Evolutionary conservation across 2,113 vertebrate genomes (phyloP), one percentile per base, ranked within the genome.

Genomic region (Physeter macrocephalus): DNA sequence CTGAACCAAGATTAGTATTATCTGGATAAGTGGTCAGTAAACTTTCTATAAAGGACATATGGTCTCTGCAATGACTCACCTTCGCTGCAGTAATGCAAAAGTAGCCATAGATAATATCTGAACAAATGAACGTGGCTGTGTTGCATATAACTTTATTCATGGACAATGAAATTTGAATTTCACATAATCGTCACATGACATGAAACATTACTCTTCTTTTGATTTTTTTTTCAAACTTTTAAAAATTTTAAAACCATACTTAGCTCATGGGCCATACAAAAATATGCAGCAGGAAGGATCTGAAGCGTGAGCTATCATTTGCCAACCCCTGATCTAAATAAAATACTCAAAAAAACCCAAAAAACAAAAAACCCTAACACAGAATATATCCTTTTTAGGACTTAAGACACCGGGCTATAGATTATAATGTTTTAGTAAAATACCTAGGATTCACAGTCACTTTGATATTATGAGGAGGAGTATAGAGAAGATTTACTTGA

Each of bases 381-480:
- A 46, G 18, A 85, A n/a, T 20, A 12, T 34, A 39, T 77, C 18
- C 69, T 71, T 78, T 88, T 90, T 57, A 96, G 49, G 39, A 85
- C 34, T 49, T 23, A 69, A 69, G 27, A 83, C 46, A 64, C 1
- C 31, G 17, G 27, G 15, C 25, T 78, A 49, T 13, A 29, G 36
- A 59, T 77, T 80, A 85, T 74, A 54, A 82, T 59, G 25, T 83
- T 92, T 89, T 74, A 84, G 46, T 93, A 87, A 92, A 94, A 75
- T n/a, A 82, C 1, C 34, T 18, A 95, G 64, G 41, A 52, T 81
- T 95, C 84, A 69, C 6, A 78, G 43, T 77, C 83, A 85, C 34
- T 91, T 75, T 59, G 13, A 90, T 49, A 88, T 41, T 92, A 14
- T 87, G 5, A 77, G 8, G 39, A 96, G 21, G n/a, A 41, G 14